phyloP scores from a whole-genome alignment of 2,888 invertebrate genomes.

The Vesta saturnalis region DNA sequence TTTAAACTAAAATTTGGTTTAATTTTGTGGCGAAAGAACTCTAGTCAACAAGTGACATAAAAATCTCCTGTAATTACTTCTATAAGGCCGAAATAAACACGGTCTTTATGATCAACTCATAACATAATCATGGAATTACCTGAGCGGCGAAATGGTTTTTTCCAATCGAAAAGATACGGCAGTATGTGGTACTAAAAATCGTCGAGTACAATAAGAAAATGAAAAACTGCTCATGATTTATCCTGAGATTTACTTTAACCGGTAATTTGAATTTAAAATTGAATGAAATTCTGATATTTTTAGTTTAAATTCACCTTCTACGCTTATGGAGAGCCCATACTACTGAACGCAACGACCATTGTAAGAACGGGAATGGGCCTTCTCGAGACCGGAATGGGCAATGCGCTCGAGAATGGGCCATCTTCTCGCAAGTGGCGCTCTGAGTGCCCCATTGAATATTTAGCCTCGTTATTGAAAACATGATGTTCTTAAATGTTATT shows the following conservation, averaged over 20 bases:
- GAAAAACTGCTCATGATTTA: conserved; percentile 23
- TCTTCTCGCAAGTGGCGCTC: conserved; percentile 52
- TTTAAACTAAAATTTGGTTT: neutral
- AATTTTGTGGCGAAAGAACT: neutral
- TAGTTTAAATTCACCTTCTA: conserved; percentile 42
- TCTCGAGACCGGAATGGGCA: conserved; percentile 60
- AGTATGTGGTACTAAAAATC: neutral
- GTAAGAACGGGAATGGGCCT: conserved; percentile 59
- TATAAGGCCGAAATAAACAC: conserved; percentile 57
- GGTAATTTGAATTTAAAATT: conserved; percentile 51
- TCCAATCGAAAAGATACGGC: neutral
- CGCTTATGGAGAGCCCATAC: conserved; percentile 57
- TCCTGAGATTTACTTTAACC: conserved; percentile 45
- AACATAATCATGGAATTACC: conserved; percentile 55
- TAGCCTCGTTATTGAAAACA: conserved; percentile 62
- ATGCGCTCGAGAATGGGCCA: conserved; percentile 59
- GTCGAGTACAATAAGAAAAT: conserved; percentile 24
- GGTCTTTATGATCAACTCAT: conserved; percentile 59
- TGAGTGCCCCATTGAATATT: conserved; percentile 61
- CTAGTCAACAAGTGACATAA: conserved; percentile 56
- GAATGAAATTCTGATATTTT: conserved; percentile 52
- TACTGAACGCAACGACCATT: conserved; percentile 58
- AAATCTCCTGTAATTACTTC: conserved; percentile 58
- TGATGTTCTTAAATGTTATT: conserved; percentile 58
- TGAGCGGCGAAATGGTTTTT: conserved; percentile 41